These are phyloP conservation scores for Malurus elegans DNA, from an alignment of 2,113 vertebrate genomes.

Conservation along the genomic window DNA sequence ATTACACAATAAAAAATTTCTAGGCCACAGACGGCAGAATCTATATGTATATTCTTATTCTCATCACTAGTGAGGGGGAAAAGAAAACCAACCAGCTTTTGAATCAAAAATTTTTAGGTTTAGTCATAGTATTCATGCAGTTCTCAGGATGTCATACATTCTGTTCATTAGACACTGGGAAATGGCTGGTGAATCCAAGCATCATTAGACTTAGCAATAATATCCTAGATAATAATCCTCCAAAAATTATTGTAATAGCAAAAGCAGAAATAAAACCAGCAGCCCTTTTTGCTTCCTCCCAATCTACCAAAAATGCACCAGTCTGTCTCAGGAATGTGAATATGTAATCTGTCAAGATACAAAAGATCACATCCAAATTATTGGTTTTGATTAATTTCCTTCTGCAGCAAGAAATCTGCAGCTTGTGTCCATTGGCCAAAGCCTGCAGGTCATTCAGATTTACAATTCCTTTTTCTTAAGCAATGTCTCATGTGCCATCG, in stretches of 20 bases:
- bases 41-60: neutral
- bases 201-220: neutral
- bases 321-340: neutral
- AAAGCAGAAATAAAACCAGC: neutral
- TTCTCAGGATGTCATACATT: neutral
- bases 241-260: neutral
- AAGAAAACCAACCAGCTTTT: neutral
- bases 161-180: neutral
- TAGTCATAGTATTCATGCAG: neutral
- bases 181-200: neutral
- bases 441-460: neutral
- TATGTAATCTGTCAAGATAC: neutral
- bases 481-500: neutral
- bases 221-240: neutral
- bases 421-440: neutral
- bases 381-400: neutral
- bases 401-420: neutral
- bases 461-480: neutral
- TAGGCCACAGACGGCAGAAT: neutral
- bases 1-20: neutral
- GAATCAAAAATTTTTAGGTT: neutral
- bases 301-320: neutral
- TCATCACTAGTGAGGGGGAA: accelerated
- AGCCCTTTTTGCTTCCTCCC: neutral
- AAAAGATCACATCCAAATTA: neutral